Evolutionary conservation across 2,113 vertebrate species (phyloP).

Genomic region (Amblyopsis rosae): DNA sequence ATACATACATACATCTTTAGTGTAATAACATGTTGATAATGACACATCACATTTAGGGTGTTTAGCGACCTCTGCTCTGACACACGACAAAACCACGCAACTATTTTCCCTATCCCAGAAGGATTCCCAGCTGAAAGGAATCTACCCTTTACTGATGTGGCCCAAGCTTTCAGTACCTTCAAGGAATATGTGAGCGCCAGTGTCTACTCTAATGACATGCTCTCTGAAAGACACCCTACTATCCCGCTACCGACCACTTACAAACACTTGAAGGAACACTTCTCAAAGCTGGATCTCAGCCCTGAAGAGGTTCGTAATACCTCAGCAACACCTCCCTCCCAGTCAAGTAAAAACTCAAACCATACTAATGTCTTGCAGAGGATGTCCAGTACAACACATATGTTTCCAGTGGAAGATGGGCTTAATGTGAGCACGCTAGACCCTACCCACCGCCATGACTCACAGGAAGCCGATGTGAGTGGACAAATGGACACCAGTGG

Average conservation of each 20-base stretch:
- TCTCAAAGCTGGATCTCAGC: background rate
- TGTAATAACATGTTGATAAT: background rate
- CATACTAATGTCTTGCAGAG: conserved; percentile 4
- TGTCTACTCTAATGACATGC: conserved; percentile 51
- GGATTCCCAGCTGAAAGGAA: background rate
- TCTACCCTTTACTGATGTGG: background rate
- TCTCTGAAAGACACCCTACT: conserved; percentile 60
- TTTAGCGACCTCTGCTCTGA: background rate
- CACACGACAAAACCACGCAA: background rate
- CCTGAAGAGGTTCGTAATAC: background rate
- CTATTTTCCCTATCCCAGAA: background rate
- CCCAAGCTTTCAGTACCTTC: conserved; percentile 11
- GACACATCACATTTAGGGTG: background rate
- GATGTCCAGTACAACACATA: background rate
- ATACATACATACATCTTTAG: background rate
- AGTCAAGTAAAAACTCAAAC: conserved; percentile 1
- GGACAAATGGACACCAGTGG: conserved; percentile 73
- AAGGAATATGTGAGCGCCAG: background rate
- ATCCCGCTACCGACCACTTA: conserved; percentile 39
- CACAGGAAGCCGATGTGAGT: conserved; percentile 30
- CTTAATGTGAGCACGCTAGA: background rate
- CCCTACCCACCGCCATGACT: background rate
- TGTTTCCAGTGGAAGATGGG: background rate
- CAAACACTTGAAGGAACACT: background rate
- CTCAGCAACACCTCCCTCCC: background rate